Evolutionary conservation across 1,140 invertebrate species (phyloP), one percentile per base, ranked within the genome.

Genomic region (Calycopis cecrops): DNA sequence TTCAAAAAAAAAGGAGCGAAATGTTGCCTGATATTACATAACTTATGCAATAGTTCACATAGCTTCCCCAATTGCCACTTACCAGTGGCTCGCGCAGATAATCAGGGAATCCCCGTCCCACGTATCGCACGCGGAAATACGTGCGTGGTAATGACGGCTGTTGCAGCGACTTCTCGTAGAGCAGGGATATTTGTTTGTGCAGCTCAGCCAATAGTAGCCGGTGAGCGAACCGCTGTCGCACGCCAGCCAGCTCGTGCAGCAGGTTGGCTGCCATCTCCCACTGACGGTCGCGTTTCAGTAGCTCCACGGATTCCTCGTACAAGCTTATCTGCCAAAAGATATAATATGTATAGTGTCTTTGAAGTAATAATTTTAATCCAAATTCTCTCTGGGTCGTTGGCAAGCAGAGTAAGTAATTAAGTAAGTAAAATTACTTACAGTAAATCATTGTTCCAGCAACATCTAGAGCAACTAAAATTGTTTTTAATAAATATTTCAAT

Each of bases 61-160:
- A n/a, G n/a, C n/a, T n/a, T 14, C 8, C n/a, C 12, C 37, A 38
- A 38, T 35, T 35, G 34, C 9, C 4, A 8, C 67, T 69, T 2
- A 82, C 81, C 57, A 71, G 60, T 0, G 65, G 60, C 11, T 62
- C 95, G 68, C 95, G 94, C 16, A 98, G 85, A 77, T 98, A 96
- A 0, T 92, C 89, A 0, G 97, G 96, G 84, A 98, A 98, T 0
- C 96, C 96, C 40, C 88, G 88, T 0, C 98, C 98, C 73, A 95
- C 98, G 88, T 97, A 99, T 7, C 94, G 93, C 0, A 99, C 97
- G n/a, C 97, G 85, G 79, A 98, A 99, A 85, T 99, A 99, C 67
- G 96, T 94, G 0, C 95, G 95, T 58, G 95, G 94, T 1, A 95
- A 93, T 9, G 97, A 88, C 3, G 95, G 85, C 67, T 93, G 91